Evolutionary conservation across 2,888 invertebrate species (phyloP).

Genomic region (Microctonus hyperodae): DNA sequence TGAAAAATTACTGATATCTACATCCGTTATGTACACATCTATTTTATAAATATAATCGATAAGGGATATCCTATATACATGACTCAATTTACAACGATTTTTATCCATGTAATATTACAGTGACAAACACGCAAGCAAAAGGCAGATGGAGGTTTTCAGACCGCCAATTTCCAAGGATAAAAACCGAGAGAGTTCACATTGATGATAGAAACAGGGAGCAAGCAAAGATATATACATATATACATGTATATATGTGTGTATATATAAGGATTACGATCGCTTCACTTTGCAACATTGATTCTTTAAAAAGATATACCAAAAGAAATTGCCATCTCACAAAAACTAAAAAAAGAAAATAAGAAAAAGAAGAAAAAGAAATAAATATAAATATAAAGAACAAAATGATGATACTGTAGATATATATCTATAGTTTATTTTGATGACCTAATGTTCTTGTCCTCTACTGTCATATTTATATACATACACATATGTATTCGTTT

Average conservation of each 20-base stretch:
- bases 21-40: not conserved
- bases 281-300: constrained; percentile 9
- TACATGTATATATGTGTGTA: no score
- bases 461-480: not conserved
- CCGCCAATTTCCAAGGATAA: constrained; percentile 7
- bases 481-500: not conserved
- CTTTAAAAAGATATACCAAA: not conserved
- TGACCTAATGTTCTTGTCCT: not conserved
- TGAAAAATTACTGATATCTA: not conserved
- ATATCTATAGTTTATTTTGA: not conserved
- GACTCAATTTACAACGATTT: not conserved
- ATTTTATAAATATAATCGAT: not conserved
- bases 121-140: constrained; percentile 4
- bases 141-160: not conserved
- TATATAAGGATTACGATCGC: constrained; percentile 5
- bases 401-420: not conserved
- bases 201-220: not conserved
- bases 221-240: not conserved
- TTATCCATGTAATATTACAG: not conserved
- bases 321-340: constrained; percentile 5
- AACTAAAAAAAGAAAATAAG: constrained; percentile 8
- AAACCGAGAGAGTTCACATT: constrained; percentile 2
- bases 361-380: constrained; percentile 8
- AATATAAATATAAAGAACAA: not conserved
- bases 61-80: not conserved